Conservation (phyloP, 53 echinoderm and acorn worm species). For the Holothuria scabra region DNA sequence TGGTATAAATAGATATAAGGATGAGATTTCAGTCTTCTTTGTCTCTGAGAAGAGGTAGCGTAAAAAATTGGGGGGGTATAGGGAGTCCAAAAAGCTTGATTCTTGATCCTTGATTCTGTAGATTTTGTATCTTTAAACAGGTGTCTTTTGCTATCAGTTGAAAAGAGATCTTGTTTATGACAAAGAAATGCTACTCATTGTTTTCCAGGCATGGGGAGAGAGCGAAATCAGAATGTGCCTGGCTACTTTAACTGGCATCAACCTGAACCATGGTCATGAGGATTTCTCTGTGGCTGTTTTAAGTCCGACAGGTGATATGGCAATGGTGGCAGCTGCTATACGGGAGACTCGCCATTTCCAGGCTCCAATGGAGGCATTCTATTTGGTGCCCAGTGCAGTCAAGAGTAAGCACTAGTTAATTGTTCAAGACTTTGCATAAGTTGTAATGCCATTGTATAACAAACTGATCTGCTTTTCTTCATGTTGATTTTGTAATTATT, state of each 20-base stretch:
- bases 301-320: neutral
- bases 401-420: neutral
- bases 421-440: neutral
- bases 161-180: too few relatives aligned
- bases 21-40: too few relatives aligned
- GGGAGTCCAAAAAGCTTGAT: too few relatives aligned
- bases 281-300: conserved; percentile 4
- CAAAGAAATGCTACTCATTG: too few relatives aligned
- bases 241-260: conserved; percentile 4
- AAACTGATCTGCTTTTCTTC: too few relatives aligned
- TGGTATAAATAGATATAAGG: too few relatives aligned
- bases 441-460: neutral
- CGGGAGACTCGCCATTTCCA: conserved; percentile 4
- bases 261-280: conserved; percentile 11
- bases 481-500: too few relatives aligned
- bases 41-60: too few relatives aligned
- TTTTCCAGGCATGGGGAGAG: neutral
- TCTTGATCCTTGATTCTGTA: too few relatives aligned
- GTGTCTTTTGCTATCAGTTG: too few relatives aligned
- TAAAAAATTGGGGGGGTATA: too few relatives aligned
- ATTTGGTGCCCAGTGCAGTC: neutral
- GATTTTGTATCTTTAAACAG: too few relatives aligned
- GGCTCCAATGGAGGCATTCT: conserved; percentile 7
- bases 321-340: neutral
- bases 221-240: neutral